Percentiles rank a stretch among this genome's conserved stretches.
phyloP scores from a whole-genome alignment of 1,140 invertebrate species.

The Aphelinus certus region DNA sequence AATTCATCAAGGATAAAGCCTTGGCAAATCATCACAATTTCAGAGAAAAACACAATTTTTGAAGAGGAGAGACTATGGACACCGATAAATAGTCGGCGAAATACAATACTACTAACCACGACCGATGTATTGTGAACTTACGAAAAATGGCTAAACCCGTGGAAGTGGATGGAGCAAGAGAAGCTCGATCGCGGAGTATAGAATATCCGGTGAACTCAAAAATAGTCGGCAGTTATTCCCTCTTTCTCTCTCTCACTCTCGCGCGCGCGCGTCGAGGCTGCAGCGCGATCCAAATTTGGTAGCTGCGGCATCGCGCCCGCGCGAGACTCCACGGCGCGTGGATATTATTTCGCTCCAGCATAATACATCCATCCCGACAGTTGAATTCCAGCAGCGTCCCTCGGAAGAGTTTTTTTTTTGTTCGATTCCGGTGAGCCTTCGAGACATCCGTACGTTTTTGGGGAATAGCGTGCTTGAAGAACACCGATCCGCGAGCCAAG shows the following conservation, averaged over 20 bases:
- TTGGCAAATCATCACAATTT: no score
- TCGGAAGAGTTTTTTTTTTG: no score
- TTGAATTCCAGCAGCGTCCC: neutral
- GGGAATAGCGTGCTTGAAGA: neutral
- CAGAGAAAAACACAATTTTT: no score
- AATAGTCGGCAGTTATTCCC: slow-evolving; percentile 56
- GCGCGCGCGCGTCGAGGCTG: slow-evolving; percentile 31
- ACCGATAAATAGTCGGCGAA: no score
- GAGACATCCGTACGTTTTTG: no score
- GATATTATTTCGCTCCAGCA: slow-evolving; percentile 20
- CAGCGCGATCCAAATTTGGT: slow-evolving; percentile 64
- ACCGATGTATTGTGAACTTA: no score
- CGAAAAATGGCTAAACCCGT: no score
- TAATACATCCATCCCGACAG: neutral
- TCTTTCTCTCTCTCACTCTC: slow-evolving; percentile 35
- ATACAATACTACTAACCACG: no score
- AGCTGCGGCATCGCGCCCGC: slow-evolving; percentile 46
- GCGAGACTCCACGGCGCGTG: neutral
- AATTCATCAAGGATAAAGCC: no score
- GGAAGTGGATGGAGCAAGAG: no score
- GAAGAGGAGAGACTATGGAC: no score
- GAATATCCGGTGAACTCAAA: slow-evolving; percentile 60
- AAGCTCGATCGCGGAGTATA: slow-evolving; percentile 44
- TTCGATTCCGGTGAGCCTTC: no score
- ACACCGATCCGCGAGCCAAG: neutral